Evolutionary conservation across 2,113 vertebrate genomes (phyloP), one percentile per base, ranked within the genome.

Genomic region (Lota lota): DNA sequence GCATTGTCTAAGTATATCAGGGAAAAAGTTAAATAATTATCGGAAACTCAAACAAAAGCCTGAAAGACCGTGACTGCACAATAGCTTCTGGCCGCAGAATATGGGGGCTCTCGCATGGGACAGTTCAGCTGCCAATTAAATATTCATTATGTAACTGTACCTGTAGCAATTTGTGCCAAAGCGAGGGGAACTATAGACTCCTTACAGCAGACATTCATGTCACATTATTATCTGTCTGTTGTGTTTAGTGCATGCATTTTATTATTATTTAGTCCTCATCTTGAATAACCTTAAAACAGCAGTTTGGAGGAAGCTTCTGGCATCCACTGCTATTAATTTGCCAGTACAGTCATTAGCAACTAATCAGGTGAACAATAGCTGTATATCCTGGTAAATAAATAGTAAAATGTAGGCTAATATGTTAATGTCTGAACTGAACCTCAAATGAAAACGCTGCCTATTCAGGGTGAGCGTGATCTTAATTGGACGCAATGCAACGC

Each of bases 71-170:
- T 71, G 70, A 79, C 71, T 77, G 64, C 67, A 69, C 20, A 78
- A 21, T 40, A 68, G 74, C 66, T 63, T 40, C 22, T 78, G 69
- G 76, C 70, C 75, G 54, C 53, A 60, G 72, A 84, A 70, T 76
- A 72, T 16, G 70, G 80, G 80, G 40, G 61, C 69, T 79, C 66
- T 83, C 82, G 84, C 74, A 60, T 81, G 81, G 85, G 70, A 73
- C 70, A 77, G 77, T 73, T 79, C 82, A 87, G 76, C 76, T 74
- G 75, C 21, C 81, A 81, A 76, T 89, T 78, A 89, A 90, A 90
- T 77, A 88, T 88, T 87, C 28, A 88, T 92, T 90, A 92, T 81
- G 85, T 86, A 91, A 91, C 84, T 82, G 81, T 72, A 87, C 89
- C 83, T 80, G 73, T 77, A 72, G 82, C 67, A 83, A 67, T 86